Evolutionary conservation across 2,113 vertebrate species (phyloP).

Genomic region (Dissostichus mawsoni): DNA sequence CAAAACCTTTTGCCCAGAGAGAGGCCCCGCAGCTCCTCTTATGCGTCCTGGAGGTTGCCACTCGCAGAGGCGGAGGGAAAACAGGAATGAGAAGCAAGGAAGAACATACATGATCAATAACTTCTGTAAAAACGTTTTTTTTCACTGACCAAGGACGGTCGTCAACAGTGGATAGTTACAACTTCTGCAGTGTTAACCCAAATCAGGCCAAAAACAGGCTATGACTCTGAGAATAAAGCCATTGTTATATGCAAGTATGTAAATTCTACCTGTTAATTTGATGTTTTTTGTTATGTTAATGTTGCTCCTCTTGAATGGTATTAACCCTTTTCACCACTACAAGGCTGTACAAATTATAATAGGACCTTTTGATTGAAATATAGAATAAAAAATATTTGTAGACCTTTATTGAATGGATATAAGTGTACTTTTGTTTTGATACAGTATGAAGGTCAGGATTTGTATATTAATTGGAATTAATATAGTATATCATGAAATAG

Average conservation of each 20-base stretch:
- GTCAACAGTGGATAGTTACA: background rate
- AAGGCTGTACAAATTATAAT: background rate
- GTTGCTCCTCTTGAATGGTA: slow-evolving; percentile 15
- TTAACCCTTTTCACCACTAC: background rate
- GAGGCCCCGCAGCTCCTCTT: slow-evolving; percentile 65
- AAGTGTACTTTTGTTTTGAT: background rate
- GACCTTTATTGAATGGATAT: background rate
- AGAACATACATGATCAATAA: background rate
- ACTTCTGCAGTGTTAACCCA: slow-evolving; percentile 47
- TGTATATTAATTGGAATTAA: too few relatives aligned
- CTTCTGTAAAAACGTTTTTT: background rate
- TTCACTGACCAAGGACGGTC: slow-evolving; percentile 12
- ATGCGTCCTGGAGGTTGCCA: slow-evolving; percentile 53
- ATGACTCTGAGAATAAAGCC: slow-evolving; percentile 7
- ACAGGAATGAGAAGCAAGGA: slow-evolving; percentile 37
- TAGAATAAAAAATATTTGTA: background rate
- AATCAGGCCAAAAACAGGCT: slow-evolving; percentile 1
- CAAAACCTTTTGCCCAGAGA: slow-evolving; percentile 41
- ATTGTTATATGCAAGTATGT: background rate
- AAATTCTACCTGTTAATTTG: background rate
- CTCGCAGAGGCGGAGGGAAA: slow-evolving; percentile 19
- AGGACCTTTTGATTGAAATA: background rate
- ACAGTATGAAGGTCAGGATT: background rate
- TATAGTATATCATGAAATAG: background rate
- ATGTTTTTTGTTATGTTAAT: background rate